Base-by-base conservation (phyloP, 2,888 invertebrate species). In the Lacanobia oleracea region DNA sequence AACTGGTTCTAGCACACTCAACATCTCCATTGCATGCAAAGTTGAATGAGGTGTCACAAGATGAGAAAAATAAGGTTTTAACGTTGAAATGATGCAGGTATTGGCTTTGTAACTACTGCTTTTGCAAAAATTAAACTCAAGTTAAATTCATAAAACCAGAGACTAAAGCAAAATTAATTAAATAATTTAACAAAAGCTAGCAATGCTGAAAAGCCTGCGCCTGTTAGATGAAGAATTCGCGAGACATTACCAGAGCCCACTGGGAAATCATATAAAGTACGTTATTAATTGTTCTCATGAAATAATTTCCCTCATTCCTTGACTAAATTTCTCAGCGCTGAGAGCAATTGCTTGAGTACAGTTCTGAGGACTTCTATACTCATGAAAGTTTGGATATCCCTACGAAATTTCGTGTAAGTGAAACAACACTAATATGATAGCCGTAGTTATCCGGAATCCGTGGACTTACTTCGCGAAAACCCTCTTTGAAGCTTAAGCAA, bases 261-360 rank as follows among this genome's bases (percentile, higher is more conserved):
- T 76, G 85, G 85, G 83, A 86, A 86, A 85, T 85, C 81, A 85
- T 77, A 69, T 73, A 68, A 82, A 86, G 77, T 75, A 76, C 74
- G 51, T 76, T 75, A 73, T 71, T 83, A 83, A 86, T 82, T 81
- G 63, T 64, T 73, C 59, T 62, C 63, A 76, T 75, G 60, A 79
- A 76, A 78, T 82, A 72, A 80, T 76, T 84, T 48, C 45, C 27
- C 33, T 10, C 48, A 72, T 70, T 63, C 37, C 62, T 70, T 62
- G 65, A 77, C 60, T 57, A 81, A 81, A 81, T 77, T 82, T 76
- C 62, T 79, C 67, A 59, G 59, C 50, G 48, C 43, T 12, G 18
- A 27, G 56, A 60, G 73, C 21, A 72, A 79, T 73, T 71, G 16
- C 63, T 74, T 51, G 16, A 72, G 51, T 23, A 33, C n/a, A 53